Evolutionary conservation across 2,888 invertebrate species (phyloP), one percentile per base, ranked within the genome.

Genomic region (Cataglyphis altisquamis): DNA sequence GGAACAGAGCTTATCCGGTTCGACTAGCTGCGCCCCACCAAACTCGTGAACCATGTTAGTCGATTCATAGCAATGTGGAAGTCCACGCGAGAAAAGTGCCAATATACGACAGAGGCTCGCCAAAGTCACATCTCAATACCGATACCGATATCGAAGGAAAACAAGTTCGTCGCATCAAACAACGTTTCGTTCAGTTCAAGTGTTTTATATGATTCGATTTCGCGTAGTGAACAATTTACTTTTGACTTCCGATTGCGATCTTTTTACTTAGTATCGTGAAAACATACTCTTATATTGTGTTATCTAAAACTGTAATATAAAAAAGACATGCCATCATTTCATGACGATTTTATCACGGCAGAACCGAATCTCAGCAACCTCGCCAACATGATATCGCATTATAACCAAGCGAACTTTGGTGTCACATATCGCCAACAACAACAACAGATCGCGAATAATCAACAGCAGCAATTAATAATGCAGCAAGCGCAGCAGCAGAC

Each of bases 381-480:
- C 18, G 1, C 41, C 2, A 83, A 83, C 1, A 97, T 97, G 97
- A 97, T 97, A 95, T 97, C 97, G 90, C 97, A 97, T 95, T 97
- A 96, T 92, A 96, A 96, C 95, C 96, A 74, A n/a, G n/a, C 41
- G 5, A 60, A 18, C 29, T 15, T 32, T 3, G 18, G 12, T 93
- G 96, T 96, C 94, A 96, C 97, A 95, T 97, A 97, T 95, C 96
- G 96, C 94, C 96, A 96, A 94, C 97, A 97, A 94, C 92, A 92
- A 87, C 89, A 96, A 95, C 52, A 90, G 66, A 93, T 95, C 95
- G 92, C 95, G 4, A 52, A 55, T 8, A 75, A 39, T n/a, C 66
- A 52, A 36, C 86, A 86, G 32, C 90, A 89, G 15, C 80, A 82
- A n/a, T 48, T 64, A 41, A 45, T 82, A 29, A 57, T 57, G 25